Evolutionary conservation across 1,140 invertebrate genomes (phyloP), one percentile per base, ranked within the genome.

Genomic region (Drosophila pachea): DNA sequence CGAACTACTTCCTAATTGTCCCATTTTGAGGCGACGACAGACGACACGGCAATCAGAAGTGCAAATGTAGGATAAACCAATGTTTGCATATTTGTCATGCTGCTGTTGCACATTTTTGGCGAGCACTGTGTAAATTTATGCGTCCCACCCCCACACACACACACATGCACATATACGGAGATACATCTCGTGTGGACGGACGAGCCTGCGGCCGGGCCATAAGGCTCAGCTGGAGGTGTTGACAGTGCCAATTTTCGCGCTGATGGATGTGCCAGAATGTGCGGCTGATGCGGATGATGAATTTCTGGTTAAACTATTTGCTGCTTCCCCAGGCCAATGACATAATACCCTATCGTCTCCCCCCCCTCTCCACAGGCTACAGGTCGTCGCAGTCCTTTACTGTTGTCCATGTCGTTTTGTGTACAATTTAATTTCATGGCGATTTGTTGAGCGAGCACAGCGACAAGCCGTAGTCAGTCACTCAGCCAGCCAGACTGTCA

Each of bases 231-330:
- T 59, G 32, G 31, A 76, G 73, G 66, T 84, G 81, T 79, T 79
- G 81, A 81, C 81, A 86, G 67, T 47, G 76, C 73, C 76, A 86
- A 84, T 86, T 86, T 86, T 56, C 42, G 22, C 40, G 40, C 50
- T 50, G 70, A 67, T 73, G 55, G 48, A 73, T 70, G 77, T 68
- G 54, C 11, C 35, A 36, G 38, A 36, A 42, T 59, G 62, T 72
- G 64, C 49, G 83, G 65, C 52, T 67, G 49, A 45, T 71, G 76
- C 33, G 48, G 64, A 81, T 84, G 81, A 84, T 78, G 81, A 86
- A 86, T 84, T 74, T 76, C 69, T 76, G 81, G 73, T 81, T 86
- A 86, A 84, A 84, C 79, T 86, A 84, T 84, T 86, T 76, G 81
- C 73, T 76, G 81, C 73, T 64, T 49, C 40, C 31, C 68, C 49